These are phyloP conservation scores for Thamnophis elegans DNA, from an alignment of 2,797 vertebrate genomes.

Conservation along the genomic window DNA sequence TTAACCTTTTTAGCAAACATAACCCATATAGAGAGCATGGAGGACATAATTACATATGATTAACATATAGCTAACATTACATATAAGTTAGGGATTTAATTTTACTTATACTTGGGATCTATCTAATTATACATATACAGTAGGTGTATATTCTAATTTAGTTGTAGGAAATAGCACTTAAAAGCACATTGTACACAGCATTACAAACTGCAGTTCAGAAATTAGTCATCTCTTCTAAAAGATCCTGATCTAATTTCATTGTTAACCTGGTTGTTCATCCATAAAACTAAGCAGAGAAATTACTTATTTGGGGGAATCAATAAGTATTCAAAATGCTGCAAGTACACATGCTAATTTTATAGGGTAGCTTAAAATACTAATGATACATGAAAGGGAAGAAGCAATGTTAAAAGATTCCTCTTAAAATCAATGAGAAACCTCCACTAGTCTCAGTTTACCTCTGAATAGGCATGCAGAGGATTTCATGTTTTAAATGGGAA, in stretches of 20 bases:
- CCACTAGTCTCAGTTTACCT: neutral
- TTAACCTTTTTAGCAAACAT: slow-evolving; percentile 50
- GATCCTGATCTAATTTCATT: neutral
- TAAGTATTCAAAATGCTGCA: neutral
- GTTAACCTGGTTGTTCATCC: neutral
- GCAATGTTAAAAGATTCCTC: neutral
- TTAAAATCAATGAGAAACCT: neutral
- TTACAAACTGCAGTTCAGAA: neutral
- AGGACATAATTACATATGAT: neutral
- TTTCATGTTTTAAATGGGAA: neutral
- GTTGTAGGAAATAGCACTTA: slow-evolving; percentile 12
- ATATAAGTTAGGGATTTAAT: neutral
- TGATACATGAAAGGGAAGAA: neutral
- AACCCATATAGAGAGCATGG: neutral
- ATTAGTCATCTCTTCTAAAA: slow-evolving; percentile 13
- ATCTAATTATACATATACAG: neutral
- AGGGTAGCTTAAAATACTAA: neutral
- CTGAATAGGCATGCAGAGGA: neutral
- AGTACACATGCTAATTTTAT: neutral
- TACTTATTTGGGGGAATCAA: neutral
- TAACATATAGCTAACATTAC: rapidly evolving
- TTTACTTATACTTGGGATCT: neutral
- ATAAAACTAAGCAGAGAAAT: neutral
- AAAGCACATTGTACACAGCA: neutral
- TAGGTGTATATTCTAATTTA: neutral